Percentiles rank a stretch among this genome's conserved stretches.
Conservation (phyloP, 2,113 vertebrate genomes). For the Campylomormyrus tamandua region DNA sequence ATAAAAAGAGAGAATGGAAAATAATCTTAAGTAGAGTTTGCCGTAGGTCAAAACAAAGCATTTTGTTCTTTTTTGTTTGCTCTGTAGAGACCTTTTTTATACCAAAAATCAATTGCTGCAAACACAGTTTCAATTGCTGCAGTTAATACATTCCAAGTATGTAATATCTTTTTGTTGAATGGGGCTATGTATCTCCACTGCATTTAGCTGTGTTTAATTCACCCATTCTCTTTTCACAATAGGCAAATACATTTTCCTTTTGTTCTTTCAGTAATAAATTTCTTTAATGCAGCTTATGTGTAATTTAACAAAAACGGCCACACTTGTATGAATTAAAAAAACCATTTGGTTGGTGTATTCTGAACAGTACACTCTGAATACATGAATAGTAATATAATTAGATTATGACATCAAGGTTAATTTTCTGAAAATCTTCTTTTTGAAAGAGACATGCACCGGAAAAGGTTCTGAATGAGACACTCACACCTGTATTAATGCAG, state of each 20-base stretch:
- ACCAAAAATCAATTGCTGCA: constrained; percentile 24
- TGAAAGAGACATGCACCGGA: not conserved
- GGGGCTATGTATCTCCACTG: not conserved
- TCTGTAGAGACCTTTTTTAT: constrained; percentile 15
- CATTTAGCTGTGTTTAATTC: not conserved
- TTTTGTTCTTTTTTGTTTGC: constrained; percentile 5
- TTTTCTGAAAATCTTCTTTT: not conserved
- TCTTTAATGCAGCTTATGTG: not conserved
- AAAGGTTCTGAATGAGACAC: not conserved
- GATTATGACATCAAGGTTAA: not conserved
- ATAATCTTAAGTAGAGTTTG: constrained; percentile 21
- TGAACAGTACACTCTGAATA: not conserved
- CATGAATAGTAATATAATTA: not conserved
- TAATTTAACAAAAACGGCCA: not conserved
- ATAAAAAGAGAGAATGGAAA: constrained; percentile 13
- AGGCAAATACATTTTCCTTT: constrained; percentile 14
- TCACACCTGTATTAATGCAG: not conserved
- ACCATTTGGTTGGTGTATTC: not conserved
- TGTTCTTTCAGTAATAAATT: not conserved
- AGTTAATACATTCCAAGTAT: constrained; percentile 19
- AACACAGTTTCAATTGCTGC: constrained; percentile 20
- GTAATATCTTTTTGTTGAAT: constrained; percentile 19
- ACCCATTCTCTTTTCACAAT: constrained; percentile 1
- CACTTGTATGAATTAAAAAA: not conserved
- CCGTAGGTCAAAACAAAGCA: constrained; percentile 20